phyloP scores from a whole-genome alignment of 2,113 vertebrate species.

The Xyrauchen texanus region DNA sequence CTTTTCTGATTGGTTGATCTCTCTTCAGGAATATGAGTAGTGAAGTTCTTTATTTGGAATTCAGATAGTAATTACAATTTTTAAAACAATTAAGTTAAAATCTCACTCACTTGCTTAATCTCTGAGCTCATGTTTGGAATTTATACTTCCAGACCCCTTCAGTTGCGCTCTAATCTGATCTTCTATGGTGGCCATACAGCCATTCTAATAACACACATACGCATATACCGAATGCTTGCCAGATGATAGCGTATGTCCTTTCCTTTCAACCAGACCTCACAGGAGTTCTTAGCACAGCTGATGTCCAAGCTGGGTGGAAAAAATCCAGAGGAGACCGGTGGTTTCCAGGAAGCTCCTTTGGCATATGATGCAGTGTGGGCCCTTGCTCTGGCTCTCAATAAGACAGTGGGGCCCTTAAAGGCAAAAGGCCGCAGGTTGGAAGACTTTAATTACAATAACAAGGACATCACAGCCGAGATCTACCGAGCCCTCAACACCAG shows the following conservation, averaged over 20 bases:
- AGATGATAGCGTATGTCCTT: not conserved
- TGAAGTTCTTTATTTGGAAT: no score
- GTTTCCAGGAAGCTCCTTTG: conserved; percentile 91
- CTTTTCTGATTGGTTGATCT: no score
- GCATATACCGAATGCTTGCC: not conserved
- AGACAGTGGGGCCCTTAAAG: conserved; percentile 85
- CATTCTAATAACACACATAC: not conserved
- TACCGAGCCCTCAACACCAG: conserved; percentile 95
- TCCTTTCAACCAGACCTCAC: conserved; percentile 80
- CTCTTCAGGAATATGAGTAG: no score
- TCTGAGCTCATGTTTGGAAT: no score
- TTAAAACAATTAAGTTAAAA: no score
- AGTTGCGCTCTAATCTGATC: not conserved
- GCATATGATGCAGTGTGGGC: conserved; percentile 97
- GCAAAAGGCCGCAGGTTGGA: conserved; percentile 84
- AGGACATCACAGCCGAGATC: conserved; percentile 91
- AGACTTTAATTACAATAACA: conserved; percentile 97
- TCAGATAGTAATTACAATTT: no score
- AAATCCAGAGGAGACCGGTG: conserved; percentile 90
- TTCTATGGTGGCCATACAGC: not conserved
- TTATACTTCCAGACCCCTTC: no score
- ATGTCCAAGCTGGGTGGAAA: conserved; percentile 86
- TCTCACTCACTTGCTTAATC: no score
- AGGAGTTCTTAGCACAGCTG: conserved; percentile 89
- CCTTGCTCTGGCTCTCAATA: conserved; percentile 90